phyloP scores from a whole-genome alignment of 2,113 vertebrate genomes.

The Phaethon lepturus region DNA sequence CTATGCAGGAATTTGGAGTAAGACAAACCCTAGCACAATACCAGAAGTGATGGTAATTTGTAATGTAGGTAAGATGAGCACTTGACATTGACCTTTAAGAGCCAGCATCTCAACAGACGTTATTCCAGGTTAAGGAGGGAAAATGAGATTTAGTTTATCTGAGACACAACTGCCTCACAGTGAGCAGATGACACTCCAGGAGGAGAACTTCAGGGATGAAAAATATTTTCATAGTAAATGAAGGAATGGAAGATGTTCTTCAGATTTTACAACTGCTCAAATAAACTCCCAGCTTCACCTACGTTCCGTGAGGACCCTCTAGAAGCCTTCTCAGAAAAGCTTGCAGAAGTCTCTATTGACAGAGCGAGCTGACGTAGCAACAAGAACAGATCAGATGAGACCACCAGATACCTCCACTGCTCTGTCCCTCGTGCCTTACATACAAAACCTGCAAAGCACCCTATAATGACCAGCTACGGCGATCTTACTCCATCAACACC shows the following conservation, averaged over 20 bases:
- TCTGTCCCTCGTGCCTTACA: background rate
- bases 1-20: background rate
- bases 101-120: background rate
- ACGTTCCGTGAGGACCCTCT: background rate
- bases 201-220: background rate
- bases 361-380: background rate
- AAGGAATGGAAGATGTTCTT: background rate
- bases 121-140: background rate
- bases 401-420: background rate
- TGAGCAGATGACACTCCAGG: background rate
- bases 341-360: background rate
- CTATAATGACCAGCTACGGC: background rate
- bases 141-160: background rate
- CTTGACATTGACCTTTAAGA: background rate
- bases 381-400: background rate
- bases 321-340: background rate
- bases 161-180: background rate
- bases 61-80: background rate
- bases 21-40: background rate
- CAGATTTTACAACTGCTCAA: background rate
- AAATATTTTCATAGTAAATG: background rate
- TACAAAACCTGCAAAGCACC: background rate
- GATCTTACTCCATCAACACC: background rate
- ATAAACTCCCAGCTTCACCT: background rate
- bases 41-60: background rate